Base-by-base conservation (phyloP, 2,888 invertebrate genomes). In the Stegophylla sp. region DNA sequence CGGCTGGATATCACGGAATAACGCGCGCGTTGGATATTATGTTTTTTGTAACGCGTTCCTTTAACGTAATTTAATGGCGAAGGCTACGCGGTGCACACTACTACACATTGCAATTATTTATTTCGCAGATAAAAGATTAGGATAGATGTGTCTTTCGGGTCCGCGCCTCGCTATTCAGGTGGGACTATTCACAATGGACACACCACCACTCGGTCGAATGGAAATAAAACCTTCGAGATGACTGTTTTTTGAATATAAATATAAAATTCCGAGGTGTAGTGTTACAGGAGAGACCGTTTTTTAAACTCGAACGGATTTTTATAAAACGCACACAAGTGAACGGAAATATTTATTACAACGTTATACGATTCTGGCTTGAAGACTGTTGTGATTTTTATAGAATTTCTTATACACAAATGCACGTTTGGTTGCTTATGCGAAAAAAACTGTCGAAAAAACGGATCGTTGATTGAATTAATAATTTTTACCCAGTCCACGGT, bases 201-300 rank as follows among this genome's bases (percentile, higher is more conserved):
- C n/a, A n/a, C n/a, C n/a, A n/a, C n/a, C n/a, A n/a, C 45, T 48
- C 26, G 26, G 15, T 67, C 48, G 43, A 26, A 67, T 67, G 45
- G 45, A 61, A 73, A 61, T 28, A 28, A 23, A 26, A 67, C 67
- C 45, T 73, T 45, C 61, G 28, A 61, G 45, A 48, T 61, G 73
- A 73, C 45, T 20, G 5, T 56, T 72, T 43, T 56, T 12, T n/a
- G n/a, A n/a, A 17, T 20, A 56, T 23, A 2, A 56, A 56, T 23
- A 56, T 51, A 51, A 20, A 23, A 23, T 56, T 34, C 34, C 4
- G 34, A 34, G 34, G 7, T 34, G 7, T 5, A 5, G 3, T 34
- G 34, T n/a, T n/a, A n/a, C n/a, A n/a, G n/a, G n/a, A n/a, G n/a
- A n/a, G n/a, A n/a, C n/a, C n/a, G n/a, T n/a, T n/a, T n/a, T n/a